phyloP scores from a whole-genome alignment of 2,797 vertebrate species.

The Masticophis lateralis region DNA sequence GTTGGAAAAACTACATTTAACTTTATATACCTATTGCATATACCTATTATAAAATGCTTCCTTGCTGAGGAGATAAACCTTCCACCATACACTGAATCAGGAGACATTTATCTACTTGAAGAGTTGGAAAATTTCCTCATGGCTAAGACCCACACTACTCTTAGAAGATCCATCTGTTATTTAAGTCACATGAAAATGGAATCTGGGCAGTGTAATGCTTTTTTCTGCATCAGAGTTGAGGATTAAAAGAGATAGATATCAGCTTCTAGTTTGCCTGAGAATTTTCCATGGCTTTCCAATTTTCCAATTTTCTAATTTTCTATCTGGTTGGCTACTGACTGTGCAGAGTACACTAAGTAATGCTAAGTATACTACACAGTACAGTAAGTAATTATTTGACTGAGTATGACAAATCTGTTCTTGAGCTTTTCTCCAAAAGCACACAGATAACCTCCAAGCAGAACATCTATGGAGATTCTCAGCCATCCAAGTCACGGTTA shows the following conservation, averaged over 20 bases:
- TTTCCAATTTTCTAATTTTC: background rate
- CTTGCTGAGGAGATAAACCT: background rate
- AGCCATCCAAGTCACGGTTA: background rate
- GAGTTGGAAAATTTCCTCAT: background rate
- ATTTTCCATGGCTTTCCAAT: background rate
- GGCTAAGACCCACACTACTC: background rate
- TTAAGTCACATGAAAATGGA: conserved; percentile 13
- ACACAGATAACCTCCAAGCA: conserved; percentile 7
- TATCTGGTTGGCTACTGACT: conserved; percentile 22
- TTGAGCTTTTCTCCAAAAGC: conserved; percentile 5
- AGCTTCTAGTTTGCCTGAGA: background rate
- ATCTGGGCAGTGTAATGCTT: conserved; percentile 20
- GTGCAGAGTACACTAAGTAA: conserved; percentile 9
- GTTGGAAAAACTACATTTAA: background rate
- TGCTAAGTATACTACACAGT: background rate
- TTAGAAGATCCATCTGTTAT: conserved; percentile 9
- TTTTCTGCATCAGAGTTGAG: conserved; percentile 16
- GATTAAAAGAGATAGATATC: conserved; percentile 13
- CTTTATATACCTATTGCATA: background rate
- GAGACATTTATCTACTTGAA: conserved; percentile 3
- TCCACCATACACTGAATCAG: background rate
- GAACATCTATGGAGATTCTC: background rate
- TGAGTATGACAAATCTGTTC: background rate
- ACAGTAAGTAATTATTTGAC: background rate
- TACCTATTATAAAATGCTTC: background rate